Evolutionary conservation across 2,113 vertebrate genomes (phyloP).

Genomic region (Illadopsis cleaveri): DNA sequence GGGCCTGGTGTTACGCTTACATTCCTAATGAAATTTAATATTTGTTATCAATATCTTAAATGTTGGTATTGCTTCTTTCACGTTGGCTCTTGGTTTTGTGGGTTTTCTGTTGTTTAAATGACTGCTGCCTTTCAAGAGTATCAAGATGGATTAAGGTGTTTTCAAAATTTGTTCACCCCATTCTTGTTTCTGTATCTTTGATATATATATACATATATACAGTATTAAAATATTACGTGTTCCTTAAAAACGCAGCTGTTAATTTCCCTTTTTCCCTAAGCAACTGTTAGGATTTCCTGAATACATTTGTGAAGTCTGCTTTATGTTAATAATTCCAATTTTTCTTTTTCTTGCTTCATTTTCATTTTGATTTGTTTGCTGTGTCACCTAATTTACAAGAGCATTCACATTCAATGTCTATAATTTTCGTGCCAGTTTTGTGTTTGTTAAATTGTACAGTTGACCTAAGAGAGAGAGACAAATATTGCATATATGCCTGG

Average conservation of each 20-base stretch:
- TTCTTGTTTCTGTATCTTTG: neutral
- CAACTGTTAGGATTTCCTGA: neutral
- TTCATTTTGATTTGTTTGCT: neutral
- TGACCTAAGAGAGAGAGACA: neutral
- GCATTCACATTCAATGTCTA: neutral
- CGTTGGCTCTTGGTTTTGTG: neutral
- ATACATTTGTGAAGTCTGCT: neutral
- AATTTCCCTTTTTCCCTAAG: neutral
- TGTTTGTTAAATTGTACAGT: neutral
- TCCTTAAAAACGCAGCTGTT: neutral
- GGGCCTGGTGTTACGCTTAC: fast-evolving
- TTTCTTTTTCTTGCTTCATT: neutral
- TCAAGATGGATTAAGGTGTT: neutral
- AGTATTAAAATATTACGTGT: neutral
- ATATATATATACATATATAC: fast-evolving
- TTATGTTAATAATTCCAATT: neutral
- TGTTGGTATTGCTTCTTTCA: neutral
- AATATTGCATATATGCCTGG: neutral
- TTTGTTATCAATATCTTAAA: neutral
- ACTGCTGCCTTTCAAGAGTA: neutral
- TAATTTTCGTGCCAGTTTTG: neutral
- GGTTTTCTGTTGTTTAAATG: neutral
- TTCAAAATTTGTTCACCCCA: fast-evolving
- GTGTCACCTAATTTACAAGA: neutral
- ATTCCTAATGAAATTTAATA: neutral